Conservation (phyloP, 1,140 invertebrate genomes). For the Bicyclus anynana region DNA sequence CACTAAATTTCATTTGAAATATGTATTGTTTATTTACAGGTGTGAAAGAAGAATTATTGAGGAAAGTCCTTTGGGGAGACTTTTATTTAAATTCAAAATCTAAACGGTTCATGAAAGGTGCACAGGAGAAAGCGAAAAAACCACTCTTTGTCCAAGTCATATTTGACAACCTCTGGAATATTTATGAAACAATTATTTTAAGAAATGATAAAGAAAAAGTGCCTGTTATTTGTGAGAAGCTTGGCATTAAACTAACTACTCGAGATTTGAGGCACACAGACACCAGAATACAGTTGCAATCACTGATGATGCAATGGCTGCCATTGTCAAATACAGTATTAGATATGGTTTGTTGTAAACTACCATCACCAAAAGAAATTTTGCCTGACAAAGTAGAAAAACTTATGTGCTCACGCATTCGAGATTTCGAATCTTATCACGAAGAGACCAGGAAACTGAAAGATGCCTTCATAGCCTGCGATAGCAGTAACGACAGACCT, state of each 20-base stretch:
- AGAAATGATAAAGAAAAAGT: conserved; percentile 90
- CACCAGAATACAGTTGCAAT: conserved; percentile 86
- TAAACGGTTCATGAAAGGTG: conserved; percentile 92
- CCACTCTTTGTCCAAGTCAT: conserved; percentile 97
- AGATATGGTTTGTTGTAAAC: conserved; percentile 87
- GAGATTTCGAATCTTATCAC: conserved; percentile 84
- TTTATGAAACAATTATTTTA: conserved; percentile 90
- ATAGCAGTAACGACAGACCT: conserved; percentile 81
- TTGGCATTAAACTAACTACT: conserved; percentile 87
- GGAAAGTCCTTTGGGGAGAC: conserved; percentile 96
- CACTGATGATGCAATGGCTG: conserved; percentile 92
- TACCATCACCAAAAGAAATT: conserved; percentile 90
- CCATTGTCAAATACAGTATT: conserved; percentile 89
- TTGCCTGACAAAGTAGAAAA: conserved; percentile 85
- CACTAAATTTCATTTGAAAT: no score
- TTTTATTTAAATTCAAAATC: conserved; percentile 93
- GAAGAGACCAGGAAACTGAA: conserved; percentile 85
- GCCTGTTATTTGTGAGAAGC: conserved; percentile 87
- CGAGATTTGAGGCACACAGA: conserved; percentile 90
- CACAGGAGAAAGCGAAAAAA: conserved; percentile 96
- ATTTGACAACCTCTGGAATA: conserved; percentile 94
- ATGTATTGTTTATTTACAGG: conserved; percentile 46
- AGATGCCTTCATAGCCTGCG: conserved; percentile 86
- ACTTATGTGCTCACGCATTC: conserved; percentile 84
- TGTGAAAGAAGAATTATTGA: conserved; percentile 80